These are phyloP conservation scores for Amphipoea lucens DNA, from an alignment of 2,888 invertebrate genomes.

Conservation along the genomic window DNA sequence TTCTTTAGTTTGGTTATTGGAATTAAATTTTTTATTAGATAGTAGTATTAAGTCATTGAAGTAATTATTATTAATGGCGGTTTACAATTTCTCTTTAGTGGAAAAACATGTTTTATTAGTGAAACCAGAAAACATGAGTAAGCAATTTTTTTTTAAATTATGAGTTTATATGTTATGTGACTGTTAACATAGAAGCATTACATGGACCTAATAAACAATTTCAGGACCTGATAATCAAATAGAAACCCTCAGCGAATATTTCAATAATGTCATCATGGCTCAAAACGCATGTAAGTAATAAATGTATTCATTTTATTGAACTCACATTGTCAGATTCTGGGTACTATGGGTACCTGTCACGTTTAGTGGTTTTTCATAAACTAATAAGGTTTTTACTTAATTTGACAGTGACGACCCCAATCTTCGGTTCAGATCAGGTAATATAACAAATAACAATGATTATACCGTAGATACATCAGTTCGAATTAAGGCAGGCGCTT, in stretches of 20 bases:
- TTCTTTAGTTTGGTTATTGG: background rate
- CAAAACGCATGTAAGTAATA: constrained; percentile 62
- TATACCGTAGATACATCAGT: background rate
- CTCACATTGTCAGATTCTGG: background rate
- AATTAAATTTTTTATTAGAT: background rate
- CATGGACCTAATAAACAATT: constrained; percentile 6
- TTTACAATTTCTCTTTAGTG: constrained; percentile 67
- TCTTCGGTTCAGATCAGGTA: background rate
- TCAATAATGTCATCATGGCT: constrained; percentile 71
- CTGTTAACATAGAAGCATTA: background rate
- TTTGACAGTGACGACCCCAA: constrained; percentile 20
- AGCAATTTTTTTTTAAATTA: constrained; percentile 16
- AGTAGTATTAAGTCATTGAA: background rate
- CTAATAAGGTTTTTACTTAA: background rate
- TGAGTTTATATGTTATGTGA: background rate
- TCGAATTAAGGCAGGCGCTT: no score
- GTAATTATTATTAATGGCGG: background rate
- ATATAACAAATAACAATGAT: background rate
- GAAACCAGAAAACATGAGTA: constrained; percentile 62
- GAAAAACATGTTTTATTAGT: constrained; percentile 66
- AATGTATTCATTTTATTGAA: background rate
- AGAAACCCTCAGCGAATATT: constrained; percentile 77
- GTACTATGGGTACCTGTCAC: background rate
- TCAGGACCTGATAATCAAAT: constrained; percentile 50
- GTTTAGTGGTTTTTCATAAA: background rate